A percentile compares a stretch with the other conserved stretches of the same genome.
phyloP scores from a whole-genome alignment of 2,113 vertebrate species.

The Scatophagus argus region DNA sequence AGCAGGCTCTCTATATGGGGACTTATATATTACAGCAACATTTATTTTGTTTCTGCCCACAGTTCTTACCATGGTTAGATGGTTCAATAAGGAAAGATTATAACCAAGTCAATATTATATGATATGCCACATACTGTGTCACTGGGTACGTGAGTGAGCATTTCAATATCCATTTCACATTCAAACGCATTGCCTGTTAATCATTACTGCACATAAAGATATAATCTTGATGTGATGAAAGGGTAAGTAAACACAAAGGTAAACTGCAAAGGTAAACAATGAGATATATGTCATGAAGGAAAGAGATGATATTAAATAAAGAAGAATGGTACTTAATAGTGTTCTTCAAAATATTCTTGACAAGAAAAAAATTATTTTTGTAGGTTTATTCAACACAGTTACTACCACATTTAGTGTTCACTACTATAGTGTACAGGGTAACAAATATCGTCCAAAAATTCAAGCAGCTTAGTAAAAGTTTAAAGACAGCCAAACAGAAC shows the following conservation, averaged over 20 bases:
- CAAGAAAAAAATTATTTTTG: too few relatives aligned
- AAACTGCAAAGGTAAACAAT: not conserved
- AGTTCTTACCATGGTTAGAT: not conserved
- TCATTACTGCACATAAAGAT: constrained; percentile 7
- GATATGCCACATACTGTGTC: not conserved
- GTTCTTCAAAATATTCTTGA: too few relatives aligned
- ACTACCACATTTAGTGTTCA: too few relatives aligned
- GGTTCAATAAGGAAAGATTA: not conserved
- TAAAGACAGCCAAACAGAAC: constrained; percentile 4
- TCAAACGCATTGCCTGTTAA: not conserved
- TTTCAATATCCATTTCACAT: constrained; percentile 12
- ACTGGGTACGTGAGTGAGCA: not conserved
- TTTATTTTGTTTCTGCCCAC: not conserved
- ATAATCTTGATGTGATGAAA: not conserved
- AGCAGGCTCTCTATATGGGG: not conserved
- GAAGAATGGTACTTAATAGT: not conserved
- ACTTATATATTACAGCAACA: not conserved
- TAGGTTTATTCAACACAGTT: too few relatives aligned
- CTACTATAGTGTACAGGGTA: too few relatives aligned
- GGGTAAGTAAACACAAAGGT: not conserved
- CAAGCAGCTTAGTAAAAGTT: not conserved
- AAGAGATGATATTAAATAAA: too few relatives aligned
- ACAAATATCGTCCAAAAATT: not conserved
- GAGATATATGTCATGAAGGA: not conserved
- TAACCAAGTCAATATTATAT: not conserved